A percentile compares a stretch with the other conserved stretches of the same genome.
Conservation (phyloP, 2,113 vertebrate species). For the Gila orcuttii region DNA sequence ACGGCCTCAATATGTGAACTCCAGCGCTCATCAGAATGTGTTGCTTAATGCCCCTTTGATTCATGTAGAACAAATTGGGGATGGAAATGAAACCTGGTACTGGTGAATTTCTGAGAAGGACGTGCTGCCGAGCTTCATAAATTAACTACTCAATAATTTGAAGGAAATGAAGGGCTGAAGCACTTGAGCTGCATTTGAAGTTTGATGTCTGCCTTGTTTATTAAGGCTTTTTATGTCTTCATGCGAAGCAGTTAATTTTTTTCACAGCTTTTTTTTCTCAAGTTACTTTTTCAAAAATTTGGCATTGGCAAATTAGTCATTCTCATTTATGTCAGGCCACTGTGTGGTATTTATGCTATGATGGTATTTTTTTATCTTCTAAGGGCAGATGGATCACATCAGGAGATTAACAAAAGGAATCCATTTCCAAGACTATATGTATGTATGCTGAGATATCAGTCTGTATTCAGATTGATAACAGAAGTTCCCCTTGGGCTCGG, state of each 20-base stretch:
- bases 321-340: background rate
- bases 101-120: conserved; percentile 31
- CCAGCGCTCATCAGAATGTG: conserved; percentile 34
- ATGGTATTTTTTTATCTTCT: conserved; percentile 2
- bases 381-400: conserved; percentile 7
- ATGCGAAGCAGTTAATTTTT: background rate
- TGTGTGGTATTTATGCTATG: background rate
- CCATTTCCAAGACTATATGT: conserved; percentile 9
- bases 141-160: conserved; percentile 30
- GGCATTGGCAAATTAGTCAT: background rate
- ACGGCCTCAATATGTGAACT: conserved; percentile 33
- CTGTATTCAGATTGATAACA: conserved; percentile 26
- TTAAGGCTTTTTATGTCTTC: background rate
- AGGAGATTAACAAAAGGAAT: conserved; percentile 7
- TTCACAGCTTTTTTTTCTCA: background rate
- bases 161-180: conserved; percentile 24
- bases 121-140: conserved; percentile 34
- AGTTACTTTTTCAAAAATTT: background rate
- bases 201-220: conserved; percentile 48
- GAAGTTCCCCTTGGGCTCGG: background rate
- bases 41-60: conserved; percentile 46
- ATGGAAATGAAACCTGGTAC: conserved; percentile 25
- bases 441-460: conserved; percentile 24
- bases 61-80: conserved; percentile 43
- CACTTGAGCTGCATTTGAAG: conserved; percentile 44